Percentiles rank a stretch among this genome's conserved stretches.
Evolutionary conservation across 2,888 invertebrate genomes (phyloP).

Genomic region (Uloborus plumipes): DNA sequence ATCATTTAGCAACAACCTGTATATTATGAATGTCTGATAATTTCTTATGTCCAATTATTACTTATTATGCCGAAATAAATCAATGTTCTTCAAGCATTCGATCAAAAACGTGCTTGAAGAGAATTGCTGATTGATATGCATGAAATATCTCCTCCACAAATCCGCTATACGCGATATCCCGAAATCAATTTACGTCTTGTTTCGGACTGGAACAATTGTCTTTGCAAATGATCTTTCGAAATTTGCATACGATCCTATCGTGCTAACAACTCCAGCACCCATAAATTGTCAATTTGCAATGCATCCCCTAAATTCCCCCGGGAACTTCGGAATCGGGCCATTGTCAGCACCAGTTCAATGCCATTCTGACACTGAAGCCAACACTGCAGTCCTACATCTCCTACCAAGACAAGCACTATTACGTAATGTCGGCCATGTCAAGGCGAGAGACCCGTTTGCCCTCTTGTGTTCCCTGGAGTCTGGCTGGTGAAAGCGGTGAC

Average conservation of each 20-base stretch:
- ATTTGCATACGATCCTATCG: neutral
- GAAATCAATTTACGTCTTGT: too few species aligned
- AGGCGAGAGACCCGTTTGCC: slow-evolving; percentile 44
- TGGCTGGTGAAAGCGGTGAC: neutral
- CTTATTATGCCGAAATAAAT: too few species aligned
- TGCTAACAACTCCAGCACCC: neutral
- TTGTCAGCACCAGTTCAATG: slow-evolving; percentile 57
- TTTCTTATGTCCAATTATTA: too few species aligned
- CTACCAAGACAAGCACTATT: slow-evolving; percentile 35
- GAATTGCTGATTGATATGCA: too few species aligned
- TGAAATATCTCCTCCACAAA: too few species aligned
- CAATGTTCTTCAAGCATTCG: too few species aligned
- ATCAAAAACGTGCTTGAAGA: too few species aligned
- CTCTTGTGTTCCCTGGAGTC: slow-evolving; percentile 3
- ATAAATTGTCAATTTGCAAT: slow-evolving; percentile 27
- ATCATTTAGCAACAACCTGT: too few species aligned
- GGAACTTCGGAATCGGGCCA: slow-evolving; percentile 43
- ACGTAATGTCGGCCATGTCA: slow-evolving; percentile 56
- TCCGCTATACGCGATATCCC: too few species aligned
- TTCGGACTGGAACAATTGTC: neutral
- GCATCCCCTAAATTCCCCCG: slow-evolving; percentile 23
- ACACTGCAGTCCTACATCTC: slow-evolving; percentile 35
- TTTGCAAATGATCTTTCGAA: neutral
- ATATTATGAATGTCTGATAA: too few species aligned
- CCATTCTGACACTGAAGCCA: slow-evolving; percentile 50